Evolutionary conservation across 2,797 vertebrate species (phyloP).

Genomic region (Myotis myotis): DNA sequence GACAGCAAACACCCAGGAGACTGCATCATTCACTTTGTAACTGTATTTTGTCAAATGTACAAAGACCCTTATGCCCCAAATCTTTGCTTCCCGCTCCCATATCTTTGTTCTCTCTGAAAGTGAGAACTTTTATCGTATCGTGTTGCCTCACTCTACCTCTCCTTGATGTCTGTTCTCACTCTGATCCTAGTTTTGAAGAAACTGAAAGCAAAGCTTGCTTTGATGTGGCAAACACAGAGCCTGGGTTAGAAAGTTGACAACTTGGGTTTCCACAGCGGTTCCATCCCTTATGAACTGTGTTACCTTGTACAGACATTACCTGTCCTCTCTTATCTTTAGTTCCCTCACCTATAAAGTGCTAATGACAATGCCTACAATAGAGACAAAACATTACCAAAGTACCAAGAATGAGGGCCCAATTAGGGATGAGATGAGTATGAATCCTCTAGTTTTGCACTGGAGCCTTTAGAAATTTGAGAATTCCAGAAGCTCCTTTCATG

Average conservation of each 20-base stretch:
- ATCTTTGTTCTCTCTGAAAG: conserved; percentile 22
- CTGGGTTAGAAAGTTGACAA: background rate
- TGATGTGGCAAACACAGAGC: background rate
- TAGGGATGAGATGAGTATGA: background rate
- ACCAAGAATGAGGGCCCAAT: background rate
- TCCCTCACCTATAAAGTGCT: background rate
- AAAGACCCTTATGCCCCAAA: background rate
- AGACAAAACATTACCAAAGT: background rate
- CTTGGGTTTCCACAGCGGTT: background rate
- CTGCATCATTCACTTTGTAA: conserved; percentile 21
- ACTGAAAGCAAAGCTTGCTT: conserved; percentile 26
- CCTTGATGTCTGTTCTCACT: conserved; percentile 33
- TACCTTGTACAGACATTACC: background rate
- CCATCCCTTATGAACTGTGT: background rate
- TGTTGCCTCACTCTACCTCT: background rate
- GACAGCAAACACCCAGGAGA: background rate
- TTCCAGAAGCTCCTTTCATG: conserved; percentile 61
- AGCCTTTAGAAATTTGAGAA: conserved; percentile 56
- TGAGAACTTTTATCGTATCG: background rate
- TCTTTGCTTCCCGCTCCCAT: background rate
- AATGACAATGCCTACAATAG: background rate
- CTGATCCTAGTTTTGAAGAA: conserved; percentile 40
- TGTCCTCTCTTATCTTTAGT: background rate
- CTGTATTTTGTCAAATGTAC: conserved; percentile 24
- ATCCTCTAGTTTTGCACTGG: conserved; percentile 14